Evolutionary conservation across 2,797 vertebrate genomes (phyloP), one percentile per base, ranked within the genome.

Genomic region (Anas flavirostris): DNA sequence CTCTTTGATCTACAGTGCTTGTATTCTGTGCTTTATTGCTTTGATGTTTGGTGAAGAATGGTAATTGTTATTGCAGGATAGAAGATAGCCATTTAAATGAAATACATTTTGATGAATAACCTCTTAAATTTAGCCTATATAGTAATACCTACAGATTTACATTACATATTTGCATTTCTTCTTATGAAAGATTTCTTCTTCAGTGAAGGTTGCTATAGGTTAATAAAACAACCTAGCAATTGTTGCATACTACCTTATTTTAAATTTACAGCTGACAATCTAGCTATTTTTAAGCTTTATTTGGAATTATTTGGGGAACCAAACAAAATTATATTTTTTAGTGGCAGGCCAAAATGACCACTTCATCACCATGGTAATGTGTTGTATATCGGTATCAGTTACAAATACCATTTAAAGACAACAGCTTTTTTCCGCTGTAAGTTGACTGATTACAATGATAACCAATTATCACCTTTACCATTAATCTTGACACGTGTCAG

Each of bases 1-100:
- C 6, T 73, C 66, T 95, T 95, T 93, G 91, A 94, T 94, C 75
- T 86, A 41, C 22, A 69, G 48, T 53, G 66, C 60, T 87, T 87
- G 41, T 48, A 91, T 70, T 83, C 64, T 33, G 29, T 69, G 62
- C 22, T 82, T 90, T 88, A 72, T 64, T 91, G 68, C 91, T 95
- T 89, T 95, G 85, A 88, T 83, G 63, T 76, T 86, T 33, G 33
- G 66, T 16, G 2, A 91, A 92, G 82, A 72, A 75, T 44, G 37
- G 17, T 59, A 92, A 67, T 82, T 82, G 58, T 73, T 84, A 88
- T 22, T 86, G 63, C 19, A 68, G 41, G 28, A 60, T 55, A 69
- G 41, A 88, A 21, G 29, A 76, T 53, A 22, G n/a, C 10, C 26
- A 63, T 88, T 87, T 80, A 63, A 94, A 88, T 72, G 43, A 86